Base-by-base conservation (phyloP, 2,113 vertebrate species). In the Notarius lentiginosus region DNA sequence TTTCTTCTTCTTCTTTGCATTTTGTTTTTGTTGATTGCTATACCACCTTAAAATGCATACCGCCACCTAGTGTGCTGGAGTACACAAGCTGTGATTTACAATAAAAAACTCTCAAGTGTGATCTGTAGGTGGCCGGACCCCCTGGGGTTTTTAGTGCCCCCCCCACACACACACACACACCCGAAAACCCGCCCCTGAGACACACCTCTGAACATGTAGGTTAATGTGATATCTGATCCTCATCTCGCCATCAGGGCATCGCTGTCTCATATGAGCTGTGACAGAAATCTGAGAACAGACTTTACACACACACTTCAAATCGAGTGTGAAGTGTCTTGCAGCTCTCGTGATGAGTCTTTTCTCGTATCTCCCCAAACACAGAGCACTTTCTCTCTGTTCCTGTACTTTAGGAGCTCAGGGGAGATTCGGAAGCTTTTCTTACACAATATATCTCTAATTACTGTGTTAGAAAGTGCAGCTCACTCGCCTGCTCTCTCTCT, bases 391-490 rank as follows among this genome's bases (percentile, higher is more conserved):
- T 63, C 79, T 77, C 58, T 85, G 51, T 79, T 34, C 51, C 70
- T 58, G 20, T 47, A 66, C 61, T 82, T 65, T 66, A 27, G 58
- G 41, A 47, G 60, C 80, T 82, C 60, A 9, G 41, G 80, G 80
- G 41, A 82, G 12, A 77, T 53, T 66, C 49, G 1, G 47, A 47
- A 83, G 82, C 82, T 83, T 68, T 58, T 60, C 80, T 82, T 63
- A 49, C 80, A 82, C 66, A 61, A 72, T 79, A 47, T 61, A 80
- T 63, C 56, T 75, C 79, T 82, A 83, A 83, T 83, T 83, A 83
- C 61, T 82, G 47, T 30, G 24, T 51, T 55, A 55, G 24, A 53
- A 68, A 68, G 20, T 65, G 24, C 63, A 82, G 49, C 63, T 83
- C 41, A 11, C 68, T 65, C 58, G 15, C 63, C n/a, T 56, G 34